These are phyloP conservation scores for Eubasilissa regina DNA, from an alignment of 1,140 invertebrate genomes.

Conservation along the genomic window DNA sequence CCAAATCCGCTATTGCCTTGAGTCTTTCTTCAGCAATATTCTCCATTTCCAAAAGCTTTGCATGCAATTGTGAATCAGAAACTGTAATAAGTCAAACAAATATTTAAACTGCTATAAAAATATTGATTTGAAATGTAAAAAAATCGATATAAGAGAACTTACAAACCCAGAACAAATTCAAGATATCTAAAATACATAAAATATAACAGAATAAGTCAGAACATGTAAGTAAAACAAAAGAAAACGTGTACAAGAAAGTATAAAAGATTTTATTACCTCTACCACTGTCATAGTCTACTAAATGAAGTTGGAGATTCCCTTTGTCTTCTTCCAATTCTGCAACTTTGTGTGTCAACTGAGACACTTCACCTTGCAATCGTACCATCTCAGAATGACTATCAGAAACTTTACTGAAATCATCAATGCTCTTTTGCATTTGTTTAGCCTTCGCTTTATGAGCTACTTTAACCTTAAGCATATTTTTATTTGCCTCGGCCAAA, in stretches of 20 bases:
- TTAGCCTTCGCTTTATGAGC: conserved; percentile 87
- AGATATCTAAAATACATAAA: too few species aligned
- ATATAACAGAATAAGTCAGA: background rate
- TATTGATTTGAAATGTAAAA: background rate
- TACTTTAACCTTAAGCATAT: conserved; percentile 88
- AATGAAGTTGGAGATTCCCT: conserved; percentile 87
- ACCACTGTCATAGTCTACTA: conserved; percentile 86
- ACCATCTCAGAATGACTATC: conserved; percentile 81
- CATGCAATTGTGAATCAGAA: conserved; percentile 69
- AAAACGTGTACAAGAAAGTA: background rate
- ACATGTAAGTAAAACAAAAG: conserved; percentile 43
- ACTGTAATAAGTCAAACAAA: conserved; percentile 62
- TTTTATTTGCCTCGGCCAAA: conserved; percentile 84
- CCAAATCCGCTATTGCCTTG: conserved; percentile 75
- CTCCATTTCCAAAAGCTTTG: conserved; percentile 71
- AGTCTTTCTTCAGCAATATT: conserved; percentile 70
- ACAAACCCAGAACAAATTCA: too few species aligned
- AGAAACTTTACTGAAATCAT: conserved; percentile 82
- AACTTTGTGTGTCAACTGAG: conserved; percentile 82
- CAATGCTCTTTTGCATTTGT: conserved; percentile 86
- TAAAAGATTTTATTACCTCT: conserved; percentile 72
- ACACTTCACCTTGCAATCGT: conserved; percentile 73
- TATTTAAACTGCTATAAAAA: conserved; percentile 3
- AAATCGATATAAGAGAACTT: too few species aligned
- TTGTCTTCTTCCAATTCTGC: conserved; percentile 92